Base-by-base conservation (phyloP, 2,113 vertebrate genomes). In the Panthera tigris region DNA sequence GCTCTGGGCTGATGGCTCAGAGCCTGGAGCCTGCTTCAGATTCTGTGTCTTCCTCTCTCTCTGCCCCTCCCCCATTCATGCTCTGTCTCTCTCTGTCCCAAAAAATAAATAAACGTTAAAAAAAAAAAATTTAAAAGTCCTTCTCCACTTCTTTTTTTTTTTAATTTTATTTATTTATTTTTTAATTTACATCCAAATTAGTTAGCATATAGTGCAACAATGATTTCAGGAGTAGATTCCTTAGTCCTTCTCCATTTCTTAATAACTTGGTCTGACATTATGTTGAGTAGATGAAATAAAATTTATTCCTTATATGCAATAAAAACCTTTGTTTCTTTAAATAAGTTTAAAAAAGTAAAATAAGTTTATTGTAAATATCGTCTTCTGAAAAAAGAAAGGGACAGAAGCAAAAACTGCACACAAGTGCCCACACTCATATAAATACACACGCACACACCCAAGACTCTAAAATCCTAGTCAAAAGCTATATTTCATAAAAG, bases 401-500 rank as follows among this genome's bases (percentile, higher is more conserved):
- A 85, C 36, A 73, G 84, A 33, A 92, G 45, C 55, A 96, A 96
- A 95, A 89, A 81, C n/a, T 93, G 33, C 57, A 69, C 48, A 69
- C 94, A 97, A 97, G 79, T 87, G 55, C 92, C 90, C 92, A 87
- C 36, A 91, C 74, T 76, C 84, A 66, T 80, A 83, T 74, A 95
- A 96, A 97, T 85, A 66, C 71, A 31, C 33, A 48, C 87, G 68
- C 78, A 94, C 74, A 76, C 86, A 82, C 94, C 36, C 93, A 96
- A 48, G 65, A 95, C 39, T 95, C 90, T 87, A 39, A 97, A 10
- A 97, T 96, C 94, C 97, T 94, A 93, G 97, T 98, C 98, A 98
- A 98, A 99, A 99, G 92, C 97, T 98, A 81, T 99, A 99, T 99
- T 99, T 99, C 98, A 98, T 98, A 98, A 99, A 99, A 99, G 98